Base-by-base conservation (phyloP, 2,888 invertebrate genomes). In the Clanis bilineata region DNA sequence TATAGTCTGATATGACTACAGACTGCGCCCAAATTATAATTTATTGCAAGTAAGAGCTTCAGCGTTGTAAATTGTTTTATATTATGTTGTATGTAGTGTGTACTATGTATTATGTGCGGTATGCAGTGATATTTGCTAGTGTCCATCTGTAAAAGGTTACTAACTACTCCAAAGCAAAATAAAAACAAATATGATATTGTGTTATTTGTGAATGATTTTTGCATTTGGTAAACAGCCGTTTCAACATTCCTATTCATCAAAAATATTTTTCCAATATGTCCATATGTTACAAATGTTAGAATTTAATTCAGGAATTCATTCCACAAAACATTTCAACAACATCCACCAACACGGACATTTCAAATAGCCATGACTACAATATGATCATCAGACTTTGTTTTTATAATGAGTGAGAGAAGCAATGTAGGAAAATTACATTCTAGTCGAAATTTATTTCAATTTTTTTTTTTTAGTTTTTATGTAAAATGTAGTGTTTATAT, bases 1-100 rank as follows among this genome's bases (percentile, higher is more conserved):
- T 85, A 62, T 82, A 84, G 67, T 56, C 21, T 28, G 25, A 45
- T n/a, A n/a, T n/a, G n/a, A n/a, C n/a, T n/a, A 36, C 21, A 4
- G 9, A 36, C 15, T 5, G 0, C 23, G 7, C 15, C 36, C 23
- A 5, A 32, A 21, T 12, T 55, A 7, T 43, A 47, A 22, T 45
- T 44, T 5, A 25, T 12, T 41, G 6, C 15, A 9, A n/a, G 18
- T 28, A 9, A 23, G 9, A 32, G 32, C 51, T 51, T 32, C 15
- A 10, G 32, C 51, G 10, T 1, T 18, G 18, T 25, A 28, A 45
- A 12, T 25, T 28, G 15, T 3, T 15, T 32, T 32, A 18, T 9
- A 32, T 47, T 25, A 18, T 7, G 5, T 6, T 18, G 7, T 41
- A 41, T 7, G 41, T 18, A 18, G 18, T 15, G 9, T 18, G 18